Evolutionary conservation across 2,113 vertebrate species (phyloP), one percentile per base, ranked within the genome.

Genomic region (Anarhynchus alexandrinus): DNA sequence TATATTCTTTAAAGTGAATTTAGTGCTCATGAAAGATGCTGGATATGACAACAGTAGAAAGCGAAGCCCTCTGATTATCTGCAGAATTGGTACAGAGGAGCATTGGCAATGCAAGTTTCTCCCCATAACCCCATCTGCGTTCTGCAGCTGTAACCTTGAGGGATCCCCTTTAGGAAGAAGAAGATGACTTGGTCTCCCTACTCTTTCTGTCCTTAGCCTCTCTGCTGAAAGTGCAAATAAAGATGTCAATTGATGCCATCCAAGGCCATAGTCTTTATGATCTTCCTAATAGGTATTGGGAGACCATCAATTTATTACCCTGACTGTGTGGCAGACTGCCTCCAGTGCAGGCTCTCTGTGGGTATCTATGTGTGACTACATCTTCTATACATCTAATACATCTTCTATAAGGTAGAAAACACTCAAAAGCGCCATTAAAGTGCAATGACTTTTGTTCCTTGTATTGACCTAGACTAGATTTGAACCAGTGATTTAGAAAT

Each of bases 1-100:
- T 94, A 69, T 91, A 93, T 93, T 95, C 82, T 92, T 94, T 96
- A 89, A 94, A 93, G 80, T 86, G 69, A 91, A 97, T 94, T 88
- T 93, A 95, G 84, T 91, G 79, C 36, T 95, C 51, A 77, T 92
- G 95, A 72, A 86, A 18, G 13, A 91, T 87, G 82, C 88, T 92
- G 81, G 54, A 67, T 95, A 86, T 52, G 61, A 93, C 74, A 87
- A 84, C 57, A 77, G 54, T 22, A 84, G 79, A 83, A 94, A 95
- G 45, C 54, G 15, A 84, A 87, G 40, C 14, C 62, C 38, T 81
- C 86, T 85, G 51, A 83, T 89, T 71, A 54, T 93, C 58, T 88
- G 78, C 74, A 94, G 81, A 80, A 77, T 74, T 81, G 82, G 38
- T 95, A 52, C n/a, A 62, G 70, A 79, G 59, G n/a, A 87, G 20